phyloP scores from a whole-genome alignment of 2,113 vertebrate genomes.

The Cyanistes caeruleus region DNA sequence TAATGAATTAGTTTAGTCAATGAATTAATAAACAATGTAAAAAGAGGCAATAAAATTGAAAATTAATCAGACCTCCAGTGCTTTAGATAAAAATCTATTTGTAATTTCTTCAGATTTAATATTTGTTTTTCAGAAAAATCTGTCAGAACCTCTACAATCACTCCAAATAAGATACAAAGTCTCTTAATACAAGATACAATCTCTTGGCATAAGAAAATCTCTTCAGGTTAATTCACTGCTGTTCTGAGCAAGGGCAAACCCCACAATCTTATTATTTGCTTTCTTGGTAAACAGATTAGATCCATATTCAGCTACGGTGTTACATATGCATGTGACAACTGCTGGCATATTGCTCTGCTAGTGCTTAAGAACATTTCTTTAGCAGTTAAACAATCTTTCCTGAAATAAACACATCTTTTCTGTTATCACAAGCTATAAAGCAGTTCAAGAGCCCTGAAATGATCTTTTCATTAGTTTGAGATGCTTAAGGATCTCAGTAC shows the following conservation, averaged over 20 bases:
- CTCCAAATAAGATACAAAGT: not conserved
- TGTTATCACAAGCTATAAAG: conserved; percentile 34
- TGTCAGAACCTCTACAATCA: not conserved
- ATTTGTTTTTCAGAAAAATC: not conserved
- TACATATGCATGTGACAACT: not conserved
- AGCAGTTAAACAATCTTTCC: conserved; percentile 42
- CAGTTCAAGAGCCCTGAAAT: conserved; percentile 53
- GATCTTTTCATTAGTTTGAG: conserved; percentile 66
- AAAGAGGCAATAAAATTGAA: conserved; percentile 16
- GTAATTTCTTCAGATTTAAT: not conserved
- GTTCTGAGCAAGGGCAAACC: not conserved
- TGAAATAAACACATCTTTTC: conserved; percentile 57
- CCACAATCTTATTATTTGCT: not conserved
- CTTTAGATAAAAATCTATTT: not conserved
- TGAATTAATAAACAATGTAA: not conserved
- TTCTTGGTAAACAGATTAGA: conserved; percentile 24
- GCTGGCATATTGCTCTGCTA: not conserved
- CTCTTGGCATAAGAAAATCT: not conserved
- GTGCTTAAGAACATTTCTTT: conserved; percentile 18
- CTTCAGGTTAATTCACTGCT: conserved; percentile 24
- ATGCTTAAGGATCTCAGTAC: conserved; percentile 27
- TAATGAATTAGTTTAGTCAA: not conserved
- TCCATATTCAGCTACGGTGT: not conserved
- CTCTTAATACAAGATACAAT: not conserved
- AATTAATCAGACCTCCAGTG: not conserved